Percentiles rank a stretch among this genome's conserved stretches.
Evolutionary conservation across 2,888 invertebrate genomes (phyloP).

Genomic region (Keiferia lycopersicella): DNA sequence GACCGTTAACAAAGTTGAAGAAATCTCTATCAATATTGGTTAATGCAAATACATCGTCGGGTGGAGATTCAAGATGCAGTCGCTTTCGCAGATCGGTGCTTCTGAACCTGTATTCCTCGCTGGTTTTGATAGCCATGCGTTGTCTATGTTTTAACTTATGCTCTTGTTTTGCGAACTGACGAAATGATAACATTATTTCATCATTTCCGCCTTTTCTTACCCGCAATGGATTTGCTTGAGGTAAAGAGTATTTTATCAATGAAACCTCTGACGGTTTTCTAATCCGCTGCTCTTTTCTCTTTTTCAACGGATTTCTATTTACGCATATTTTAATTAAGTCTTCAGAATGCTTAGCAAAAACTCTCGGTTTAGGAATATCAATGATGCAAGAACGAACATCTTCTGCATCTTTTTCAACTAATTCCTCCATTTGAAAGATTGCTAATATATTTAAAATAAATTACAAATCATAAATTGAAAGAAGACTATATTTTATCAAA

Average conservation of each 20-base stretch:
- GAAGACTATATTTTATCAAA: background rate
- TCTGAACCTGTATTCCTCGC: slow-evolving; percentile 56
- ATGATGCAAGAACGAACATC: slow-evolving; percentile 45
- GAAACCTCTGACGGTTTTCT: slow-evolving; percentile 38
- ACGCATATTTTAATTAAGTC: slow-evolving; percentile 30
- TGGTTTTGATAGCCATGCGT: slow-evolving; percentile 43
- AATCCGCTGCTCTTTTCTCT: slow-evolving; percentile 28
- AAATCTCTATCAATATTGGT: slow-evolving; percentile 56
- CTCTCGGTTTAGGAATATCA: slow-evolving; percentile 45
- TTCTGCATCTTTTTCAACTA: slow-evolving; percentile 29
- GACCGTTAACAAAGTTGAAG: slow-evolving; percentile 51
- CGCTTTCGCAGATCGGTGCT: slow-evolving; percentile 50
- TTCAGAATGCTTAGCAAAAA: slow-evolving; percentile 31
- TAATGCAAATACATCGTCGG: slow-evolving; percentile 49
- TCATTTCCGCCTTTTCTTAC: slow-evolving; percentile 46
- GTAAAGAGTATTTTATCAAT: slow-evolving; percentile 42
- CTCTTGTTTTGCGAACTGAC: slow-evolving; percentile 51
- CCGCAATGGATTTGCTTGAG: slow-evolving; percentile 43
- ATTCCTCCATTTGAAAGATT: slow-evolving; percentile 3
- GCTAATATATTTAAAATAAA: background rate
- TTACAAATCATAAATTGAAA: background rate
- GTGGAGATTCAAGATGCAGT: slow-evolving; percentile 43
- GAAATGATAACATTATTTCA: slow-evolving; percentile 53
- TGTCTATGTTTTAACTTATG: slow-evolving; percentile 45
- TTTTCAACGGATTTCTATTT: slow-evolving; percentile 32